phyloP scores from a whole-genome alignment of 2,888 invertebrate genomes.

The Clunio marinus region DNA sequence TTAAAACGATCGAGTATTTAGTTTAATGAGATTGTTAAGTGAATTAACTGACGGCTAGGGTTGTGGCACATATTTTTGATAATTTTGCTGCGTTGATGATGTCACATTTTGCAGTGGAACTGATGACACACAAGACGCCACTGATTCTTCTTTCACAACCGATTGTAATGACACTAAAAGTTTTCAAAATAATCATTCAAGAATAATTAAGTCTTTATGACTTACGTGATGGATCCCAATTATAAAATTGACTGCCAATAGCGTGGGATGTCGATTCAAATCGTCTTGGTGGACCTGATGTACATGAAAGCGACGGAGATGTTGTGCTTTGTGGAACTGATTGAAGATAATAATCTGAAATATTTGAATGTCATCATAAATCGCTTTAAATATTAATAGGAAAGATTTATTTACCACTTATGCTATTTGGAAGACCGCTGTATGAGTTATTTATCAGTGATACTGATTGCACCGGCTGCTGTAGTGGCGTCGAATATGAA shows the following conservation, averaged over 20 bases:
- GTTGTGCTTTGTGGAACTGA: conserved; percentile 40
- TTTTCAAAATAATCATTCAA: neutral
- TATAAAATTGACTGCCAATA: conserved; percentile 29
- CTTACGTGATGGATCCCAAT: conserved; percentile 42
- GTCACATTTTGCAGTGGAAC: conserved; percentile 21
- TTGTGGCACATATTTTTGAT: conserved; percentile 34
- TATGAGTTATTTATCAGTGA: conserved; percentile 40
- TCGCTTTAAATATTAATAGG: neutral
- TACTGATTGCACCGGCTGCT: conserved; percentile 40
- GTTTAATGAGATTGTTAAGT: neutral
- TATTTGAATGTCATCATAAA: conserved; percentile 2
- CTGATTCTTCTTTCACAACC: conserved; percentile 25
- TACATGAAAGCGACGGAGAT: conserved; percentile 39
- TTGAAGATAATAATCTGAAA: conserved; percentile 33
- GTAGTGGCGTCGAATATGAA: conserved; percentile 40
- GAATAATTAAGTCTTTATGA: too few species aligned
- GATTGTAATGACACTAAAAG: conserved; percentile 21
- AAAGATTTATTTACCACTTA: conserved; percentile 39
- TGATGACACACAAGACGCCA: neutral
- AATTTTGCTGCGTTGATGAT: conserved; percentile 28
- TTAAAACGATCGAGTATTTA: too few species aligned
- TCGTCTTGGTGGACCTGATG: conserved; percentile 34
- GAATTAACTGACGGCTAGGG: neutral
- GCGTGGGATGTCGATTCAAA: conserved; percentile 41
- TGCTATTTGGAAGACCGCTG: conserved; percentile 40